Percentiles rank a stretch among this genome's conserved stretches.
Evolutionary conservation across 2,888 invertebrate genomes (phyloP).

Genomic region (Tenthredo mesomela): DNA sequence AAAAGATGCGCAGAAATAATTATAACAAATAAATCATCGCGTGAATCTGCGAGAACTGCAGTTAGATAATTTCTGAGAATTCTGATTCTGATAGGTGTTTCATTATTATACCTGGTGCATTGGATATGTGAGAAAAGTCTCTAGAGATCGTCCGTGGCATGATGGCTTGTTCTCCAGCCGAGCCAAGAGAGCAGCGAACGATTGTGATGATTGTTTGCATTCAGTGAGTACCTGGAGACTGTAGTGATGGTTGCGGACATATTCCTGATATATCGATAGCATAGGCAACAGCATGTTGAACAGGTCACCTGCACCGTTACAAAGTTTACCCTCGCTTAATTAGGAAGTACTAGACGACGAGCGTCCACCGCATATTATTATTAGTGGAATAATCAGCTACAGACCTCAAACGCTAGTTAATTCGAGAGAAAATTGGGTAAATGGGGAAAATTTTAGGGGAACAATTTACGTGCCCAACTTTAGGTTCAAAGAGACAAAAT

Average conservation of each 20-base stretch:
- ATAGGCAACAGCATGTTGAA: constrained; percentile 97
- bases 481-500: background rate
- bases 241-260: constrained; percentile 96
- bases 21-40: background rate
- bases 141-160: constrained; percentile 91
- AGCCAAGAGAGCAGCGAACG: constrained; percentile 88
- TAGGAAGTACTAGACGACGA: background rate
- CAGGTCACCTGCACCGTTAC: constrained; percentile 87
- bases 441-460: background rate
- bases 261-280: constrained; percentile 97
- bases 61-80: too few species aligned
- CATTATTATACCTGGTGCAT: constrained; percentile 91
- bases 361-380: background rate
- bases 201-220: constrained; percentile 90
- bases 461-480: background rate
- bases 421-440: background rate
- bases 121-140: constrained; percentile 94
- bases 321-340: background rate
- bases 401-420: background rate
- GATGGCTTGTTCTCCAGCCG: constrained; percentile 92
- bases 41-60: background rate
- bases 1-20: constrained; percentile 59
- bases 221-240: constrained; percentile 95
- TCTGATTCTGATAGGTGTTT: too few species aligned
- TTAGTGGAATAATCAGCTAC: background rate